Conservation (phyloP, 2,113 vertebrate species). For the Perca fluviatilis region DNA sequence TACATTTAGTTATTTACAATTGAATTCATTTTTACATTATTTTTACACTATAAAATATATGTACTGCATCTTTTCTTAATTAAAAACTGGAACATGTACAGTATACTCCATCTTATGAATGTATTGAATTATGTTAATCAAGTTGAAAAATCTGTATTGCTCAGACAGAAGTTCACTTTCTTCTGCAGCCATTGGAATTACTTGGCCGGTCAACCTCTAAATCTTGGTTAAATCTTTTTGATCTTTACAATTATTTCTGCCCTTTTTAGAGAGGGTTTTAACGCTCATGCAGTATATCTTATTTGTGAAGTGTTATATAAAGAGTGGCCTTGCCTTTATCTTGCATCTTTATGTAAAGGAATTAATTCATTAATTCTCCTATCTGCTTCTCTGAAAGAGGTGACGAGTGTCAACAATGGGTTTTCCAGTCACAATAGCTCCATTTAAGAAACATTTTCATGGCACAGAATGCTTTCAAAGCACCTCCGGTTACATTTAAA, state of each 20-base stretch:
- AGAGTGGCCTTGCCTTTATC: slow-evolving; percentile 6
- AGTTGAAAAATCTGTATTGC: no score
- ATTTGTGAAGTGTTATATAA: neutral
- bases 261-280: neutral
- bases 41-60: no score
- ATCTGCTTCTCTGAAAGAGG: slow-evolving; percentile 27
- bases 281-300: neutral
- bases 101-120: no score
- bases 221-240: neutral
- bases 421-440: slow-evolving; percentile 30
- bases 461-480: slow-evolving; percentile 40
- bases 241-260: neutral
- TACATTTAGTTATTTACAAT: no score
- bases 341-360: slow-evolving; percentile 7
- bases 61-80: no score
- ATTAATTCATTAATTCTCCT: slow-evolving; percentile 40
- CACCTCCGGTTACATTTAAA: slow-evolving; percentile 50
- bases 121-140: no score
- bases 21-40: no score
- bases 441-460: slow-evolving; percentile 49
- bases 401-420: slow-evolving; percentile 27
- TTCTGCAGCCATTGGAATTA: neutral
- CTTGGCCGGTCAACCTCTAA: neutral
- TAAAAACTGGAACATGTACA: no score
- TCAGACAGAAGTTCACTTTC: neutral